Base-by-base conservation (phyloP, 2,113 vertebrate species). In the Deroptyus accipitrinus region DNA sequence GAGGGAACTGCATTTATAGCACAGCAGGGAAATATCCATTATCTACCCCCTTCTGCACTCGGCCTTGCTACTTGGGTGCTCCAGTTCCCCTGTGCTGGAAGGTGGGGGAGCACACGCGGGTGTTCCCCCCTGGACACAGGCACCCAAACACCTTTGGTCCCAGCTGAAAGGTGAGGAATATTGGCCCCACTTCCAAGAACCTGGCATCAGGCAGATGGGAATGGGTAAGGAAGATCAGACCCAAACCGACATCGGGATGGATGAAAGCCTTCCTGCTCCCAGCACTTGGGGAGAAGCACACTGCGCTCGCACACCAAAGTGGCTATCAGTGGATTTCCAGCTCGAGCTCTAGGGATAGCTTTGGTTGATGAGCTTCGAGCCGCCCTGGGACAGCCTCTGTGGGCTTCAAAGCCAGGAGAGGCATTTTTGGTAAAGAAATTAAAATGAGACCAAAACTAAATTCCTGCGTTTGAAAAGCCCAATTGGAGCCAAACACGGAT, bases 1-100 rank as follows among this genome's bases (percentile, higher is more conserved):
- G 85, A 94, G 92, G 83, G 88, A 97, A 16, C 92, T 92, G 51
- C 88, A 77, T 83, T 94, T 95, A 72, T 31, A 95, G 95, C 82
- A 20, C 67, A 61, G 91, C 33, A 59, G 81, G 90, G 93, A 91
- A 88, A 85, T 31, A 88, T 15, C 83, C 76, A 54, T 22, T 22
- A 3, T 10, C 11, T 14, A 6, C 9, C 46, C 66, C 30, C 10
- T 51, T 17, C 88, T 23, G 80, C 55, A 4, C 76, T 12, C 1
- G 54, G 62, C 61, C 61, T n/a, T 72, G 13, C 75, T 2, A 2
- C 66, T 28, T 1, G 28, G 84, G n/a, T 6, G 35, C 7, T 86
- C 12, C 57, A 59, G 7, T 24, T 37, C 52, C 7, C 28, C 33
- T 3, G 0, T 9, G 1, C 67, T 22, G 54, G 14, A 3, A 31